Percentiles rank a stretch among this genome's conserved stretches.
Conservation (phyloP, 2,797 vertebrate species). For the Tauraco hartlaubi region DNA sequence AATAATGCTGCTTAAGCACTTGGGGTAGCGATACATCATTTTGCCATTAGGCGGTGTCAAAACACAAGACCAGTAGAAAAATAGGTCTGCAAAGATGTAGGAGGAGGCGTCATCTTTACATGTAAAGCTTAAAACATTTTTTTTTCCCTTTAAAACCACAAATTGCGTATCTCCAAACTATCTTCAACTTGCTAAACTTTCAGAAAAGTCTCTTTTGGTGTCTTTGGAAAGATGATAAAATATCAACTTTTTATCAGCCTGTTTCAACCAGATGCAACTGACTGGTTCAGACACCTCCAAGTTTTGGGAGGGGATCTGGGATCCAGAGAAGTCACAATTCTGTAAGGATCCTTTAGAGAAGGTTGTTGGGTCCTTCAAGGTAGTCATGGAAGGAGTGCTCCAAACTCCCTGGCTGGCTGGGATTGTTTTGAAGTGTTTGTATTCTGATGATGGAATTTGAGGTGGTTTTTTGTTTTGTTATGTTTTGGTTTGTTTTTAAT, state of each 20-base stretch:
- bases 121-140: not conserved
- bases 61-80: conserved; percentile 4
- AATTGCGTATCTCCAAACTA: not conserved
- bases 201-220: not conserved
- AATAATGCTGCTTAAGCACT: conserved; percentile 6
- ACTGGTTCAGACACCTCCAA: not conserved
- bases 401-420: not conserved
- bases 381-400: not conserved
- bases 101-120: not conserved
- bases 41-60: not conserved
- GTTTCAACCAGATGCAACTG: not conserved
- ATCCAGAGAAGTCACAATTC: not conserved
- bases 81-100: not conserved
- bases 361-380: not conserved
- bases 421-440: not conserved
- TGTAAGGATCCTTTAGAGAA: not conserved
- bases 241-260: not conserved
- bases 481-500: not conserved
- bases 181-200: not conserved
- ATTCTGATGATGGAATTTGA: not conserved
- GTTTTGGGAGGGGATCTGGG: not conserved
- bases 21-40: not conserved
- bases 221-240: not conserved
- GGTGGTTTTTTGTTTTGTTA: not conserved
- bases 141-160: not conserved